Evolutionary conservation across 2,113 vertebrate genomes (phyloP).

Genomic region (Tenrec ecaudatus): DNA sequence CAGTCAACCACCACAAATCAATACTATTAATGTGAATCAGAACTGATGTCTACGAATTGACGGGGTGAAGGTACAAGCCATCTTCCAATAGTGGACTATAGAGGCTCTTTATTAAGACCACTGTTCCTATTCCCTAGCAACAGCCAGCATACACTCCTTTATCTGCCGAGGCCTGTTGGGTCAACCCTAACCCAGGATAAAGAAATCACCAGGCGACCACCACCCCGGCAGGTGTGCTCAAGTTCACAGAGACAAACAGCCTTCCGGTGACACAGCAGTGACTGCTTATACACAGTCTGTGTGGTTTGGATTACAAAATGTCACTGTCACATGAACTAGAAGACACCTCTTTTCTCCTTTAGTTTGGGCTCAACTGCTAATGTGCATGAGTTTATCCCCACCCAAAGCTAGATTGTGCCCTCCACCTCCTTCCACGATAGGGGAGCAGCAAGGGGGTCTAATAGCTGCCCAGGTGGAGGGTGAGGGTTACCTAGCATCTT

Average conservation of each 20-base stretch:
- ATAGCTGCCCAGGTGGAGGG: neutral
- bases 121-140: neutral
- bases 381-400: conserved; percentile 21
- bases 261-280: conserved; percentile 58
- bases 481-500: neutral
- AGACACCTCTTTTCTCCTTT: conserved; percentile 49
- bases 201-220: conserved; percentile 6
- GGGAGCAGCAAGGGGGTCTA: neutral
- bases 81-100: neutral
- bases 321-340: conserved; percentile 40
- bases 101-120: conserved; percentile 23
- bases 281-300: neutral
- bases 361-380: neutral
- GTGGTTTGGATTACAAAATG: conserved; percentile 66
- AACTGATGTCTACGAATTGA: neutral
- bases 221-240: neutral
- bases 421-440: neutral
- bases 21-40: conserved; percentile 37
- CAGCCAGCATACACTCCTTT: neutral
- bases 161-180: conserved; percentile 28
- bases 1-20: conserved; percentile 41
- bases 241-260: conserved; percentile 46
- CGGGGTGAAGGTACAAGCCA: conserved; percentile 14
- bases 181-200: conserved; percentile 28
- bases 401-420: neutral